These are phyloP conservation scores for Acanthochromis polyacanthus DNA, from an alignment of 2,113 vertebrate species.

Conservation along the genomic window DNA sequence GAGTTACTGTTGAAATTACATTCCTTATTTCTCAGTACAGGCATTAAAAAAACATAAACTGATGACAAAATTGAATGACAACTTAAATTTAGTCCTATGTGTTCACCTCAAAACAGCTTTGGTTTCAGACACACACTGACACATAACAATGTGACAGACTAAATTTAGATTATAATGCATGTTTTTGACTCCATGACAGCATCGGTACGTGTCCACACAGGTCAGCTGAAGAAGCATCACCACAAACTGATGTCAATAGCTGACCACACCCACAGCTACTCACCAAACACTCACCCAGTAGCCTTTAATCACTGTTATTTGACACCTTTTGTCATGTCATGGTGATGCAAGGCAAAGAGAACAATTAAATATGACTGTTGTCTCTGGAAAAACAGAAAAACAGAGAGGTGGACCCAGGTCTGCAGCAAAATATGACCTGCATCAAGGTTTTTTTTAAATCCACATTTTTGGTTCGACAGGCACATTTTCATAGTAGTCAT, in stretches of 20 bases:
- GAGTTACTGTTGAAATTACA: neutral
- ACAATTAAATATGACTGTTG: constrained; percentile 45
- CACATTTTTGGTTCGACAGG: too few species aligned
- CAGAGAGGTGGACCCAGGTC: neutral
- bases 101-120: neutral
- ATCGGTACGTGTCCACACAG: constrained; percentile 50
- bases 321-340: constrained; percentile 68
- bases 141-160: constrained; percentile 38
- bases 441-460: too few species aligned
- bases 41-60: too few species aligned
- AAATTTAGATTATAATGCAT: constrained; percentile 59
- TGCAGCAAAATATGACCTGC: neutral
- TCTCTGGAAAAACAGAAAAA: constrained; percentile 59
- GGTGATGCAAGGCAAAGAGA: constrained; percentile 53
- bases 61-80: neutral
- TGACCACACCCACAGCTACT: constrained; percentile 31
- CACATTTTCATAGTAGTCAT: too few species aligned
- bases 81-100: neutral
- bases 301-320: constrained; percentile 80
- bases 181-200: constrained; percentile 63
- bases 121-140: constrained; percentile 1
- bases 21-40: too few species aligned
- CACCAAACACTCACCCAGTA: constrained; percentile 38
- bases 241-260: constrained; percentile 51
- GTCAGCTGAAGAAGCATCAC: constrained; percentile 39